Base-by-base conservation (phyloP, 2,888 invertebrate species). In the Pharmacophagus antenor region DNA sequence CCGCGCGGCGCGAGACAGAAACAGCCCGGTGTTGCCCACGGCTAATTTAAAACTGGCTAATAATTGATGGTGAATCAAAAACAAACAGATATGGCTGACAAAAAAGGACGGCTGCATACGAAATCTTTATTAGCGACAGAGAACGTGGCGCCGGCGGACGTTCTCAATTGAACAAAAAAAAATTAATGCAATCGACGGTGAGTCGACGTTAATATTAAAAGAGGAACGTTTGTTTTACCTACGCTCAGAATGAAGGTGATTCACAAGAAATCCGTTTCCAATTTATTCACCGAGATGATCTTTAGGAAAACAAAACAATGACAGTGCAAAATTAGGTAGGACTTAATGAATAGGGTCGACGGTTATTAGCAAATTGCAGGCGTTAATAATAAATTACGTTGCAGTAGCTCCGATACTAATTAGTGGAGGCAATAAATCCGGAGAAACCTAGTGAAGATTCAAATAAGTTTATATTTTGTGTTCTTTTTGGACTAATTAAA, bases 11-110 rank as follows among this genome's bases (percentile, higher is more conserved):
- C 67, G 76, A 73, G 82, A 85, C 77, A 67, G 72, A 69, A 69
- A 71, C 64, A 76, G 79, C 73, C 84, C 80, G 82, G 80, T 82
- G 85, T 76, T 75, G 75, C 74, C 81, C 81, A 74, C 77, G 68
- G 77, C 83, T 87, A 86, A 87, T 88, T 88, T 85, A 83, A 87
- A 88, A 88, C 85, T 77, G 79, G 80, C 84, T 85, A 85, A 87
- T 87, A 88, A 89, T 88, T 88, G 89, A 89, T 83, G 86, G 81
- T 79, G 84, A 84, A 77, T 82, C 85, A 84, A 87, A 90, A 90
- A 88, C 88, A 89, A 89, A 90, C 88, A 89, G 84, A 85, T 74
- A 85, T 85, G 86, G 85, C 87, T 81, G 85, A 88, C 86, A 86
- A 88, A 88, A 88, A 88, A 87, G 85, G 84, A 85, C 76, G 82